A percentile compares a stretch with the other conserved stretches of the same genome.
Conservation (phyloP, 2,888 invertebrate genomes). For the Apamea crenata region DNA sequence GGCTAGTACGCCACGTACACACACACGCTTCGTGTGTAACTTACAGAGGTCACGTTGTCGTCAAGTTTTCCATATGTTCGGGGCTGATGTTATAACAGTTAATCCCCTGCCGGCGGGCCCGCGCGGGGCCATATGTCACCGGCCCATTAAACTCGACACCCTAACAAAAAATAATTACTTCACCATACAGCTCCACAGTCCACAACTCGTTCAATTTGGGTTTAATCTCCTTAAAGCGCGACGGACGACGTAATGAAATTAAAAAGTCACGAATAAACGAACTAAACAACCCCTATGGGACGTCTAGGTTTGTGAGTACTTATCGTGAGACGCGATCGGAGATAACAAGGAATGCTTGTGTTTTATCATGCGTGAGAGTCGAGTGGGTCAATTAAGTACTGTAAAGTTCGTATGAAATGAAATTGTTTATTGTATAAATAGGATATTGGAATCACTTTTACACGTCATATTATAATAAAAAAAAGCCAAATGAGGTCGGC, state of each 20-base stretch:
- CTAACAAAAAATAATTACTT: conserved; percentile 89
- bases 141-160: conserved; percentile 83
- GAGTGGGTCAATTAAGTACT: conserved; percentile 11
- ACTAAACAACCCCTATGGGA: conserved; percentile 67
- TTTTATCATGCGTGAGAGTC: conserved; percentile 2
- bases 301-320: conserved; percentile 46
- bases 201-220: conserved; percentile 79
- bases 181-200: conserved; percentile 80
- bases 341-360: conserved; percentile 48
- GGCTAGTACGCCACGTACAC: conserved; percentile 40
- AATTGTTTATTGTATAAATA: not conserved
- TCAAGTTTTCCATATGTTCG: conserved; percentile 80
- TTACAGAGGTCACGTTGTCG: conserved; percentile 70
- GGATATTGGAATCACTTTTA: not conserved
- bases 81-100: conserved; percentile 72
- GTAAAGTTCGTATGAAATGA: not conserved
- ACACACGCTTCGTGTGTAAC: conserved; percentile 30
- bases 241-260: conserved; percentile 71
- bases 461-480: no score
- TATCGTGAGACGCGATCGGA: conserved; percentile 50
- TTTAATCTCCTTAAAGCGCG: conserved; percentile 70
- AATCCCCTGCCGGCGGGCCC: conserved; percentile 65
- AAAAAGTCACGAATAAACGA: conserved; percentile 73
- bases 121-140: conserved; percentile 83
- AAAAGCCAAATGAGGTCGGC: no score